A percentile compares a stretch with the other conserved stretches of the same genome.
Conservation (phyloP, 2,113 vertebrate genomes). For the Etheostoma cragini region DNA sequence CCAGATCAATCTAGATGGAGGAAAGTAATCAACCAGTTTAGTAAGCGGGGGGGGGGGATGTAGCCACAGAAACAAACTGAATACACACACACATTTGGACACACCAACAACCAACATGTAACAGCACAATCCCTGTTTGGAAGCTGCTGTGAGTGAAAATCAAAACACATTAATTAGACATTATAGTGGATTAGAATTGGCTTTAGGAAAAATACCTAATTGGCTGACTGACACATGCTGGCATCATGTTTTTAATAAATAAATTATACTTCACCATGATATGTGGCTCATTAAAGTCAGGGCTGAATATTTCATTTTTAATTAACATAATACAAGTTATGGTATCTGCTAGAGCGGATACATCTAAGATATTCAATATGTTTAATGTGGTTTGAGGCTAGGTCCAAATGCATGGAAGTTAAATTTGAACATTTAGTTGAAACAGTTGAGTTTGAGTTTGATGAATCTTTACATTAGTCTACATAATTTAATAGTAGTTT, state of each 20-base stretch:
- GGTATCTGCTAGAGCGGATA: background rate
- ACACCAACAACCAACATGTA: slow-evolving; percentile 32
- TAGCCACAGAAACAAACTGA: slow-evolving; percentile 34
- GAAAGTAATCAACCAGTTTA: slow-evolving; percentile 30
- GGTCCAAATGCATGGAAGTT: background rate
- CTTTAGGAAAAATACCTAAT: slow-evolving; percentile 31
- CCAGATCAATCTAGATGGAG: slow-evolving; percentile 39
- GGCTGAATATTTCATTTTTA: background rate
- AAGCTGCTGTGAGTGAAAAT: slow-evolving; percentile 77
- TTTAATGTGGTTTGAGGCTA: slow-evolving; percentile 2
- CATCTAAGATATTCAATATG: background rate
- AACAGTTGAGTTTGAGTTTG: background rate
- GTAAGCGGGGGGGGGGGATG: slow-evolving; percentile 35
- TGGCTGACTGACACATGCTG: slow-evolving; percentile 1
- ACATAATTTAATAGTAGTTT: background rate
- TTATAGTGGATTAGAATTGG: slow-evolving; percentile 20
- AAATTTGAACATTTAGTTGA: background rate
- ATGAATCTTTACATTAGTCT: background rate
- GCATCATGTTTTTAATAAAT: slow-evolving; percentile 26
- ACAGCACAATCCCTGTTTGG: background rate
- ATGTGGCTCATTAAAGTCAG: background rate
- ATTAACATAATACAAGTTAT: slow-evolving; percentile 14
- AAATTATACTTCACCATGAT: slow-evolving; percentile 8
- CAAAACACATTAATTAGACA: slow-evolving; percentile 54
- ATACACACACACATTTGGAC: slow-evolving; percentile 39